Evolutionary conservation across 2,888 invertebrate genomes (phyloP).

Genomic region (Germaria angustata): DNA sequence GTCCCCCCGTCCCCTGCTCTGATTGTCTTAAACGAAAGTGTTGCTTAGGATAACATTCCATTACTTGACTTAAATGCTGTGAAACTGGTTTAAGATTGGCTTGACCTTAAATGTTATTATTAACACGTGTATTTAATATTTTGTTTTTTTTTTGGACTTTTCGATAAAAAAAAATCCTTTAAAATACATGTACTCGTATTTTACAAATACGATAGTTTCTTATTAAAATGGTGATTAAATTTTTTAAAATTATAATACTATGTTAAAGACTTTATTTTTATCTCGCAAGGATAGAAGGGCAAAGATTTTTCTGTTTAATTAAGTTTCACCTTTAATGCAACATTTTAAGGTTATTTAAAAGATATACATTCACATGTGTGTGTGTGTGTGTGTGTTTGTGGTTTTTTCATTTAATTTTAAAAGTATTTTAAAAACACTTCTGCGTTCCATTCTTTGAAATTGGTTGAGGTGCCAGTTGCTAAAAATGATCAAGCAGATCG

Average conservation of each 20-base stretch:
- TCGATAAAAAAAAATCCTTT: neutral
- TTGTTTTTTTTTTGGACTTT: neutral
- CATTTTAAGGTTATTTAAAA: too few species aligned
- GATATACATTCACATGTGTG: too few species aligned
- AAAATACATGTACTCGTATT: neutral
- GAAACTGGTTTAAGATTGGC: conserved; percentile 36
- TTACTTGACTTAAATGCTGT: conserved; percentile 42
- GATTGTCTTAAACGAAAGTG: neutral
- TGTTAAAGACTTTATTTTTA: neutral
- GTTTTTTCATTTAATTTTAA: too few species aligned
- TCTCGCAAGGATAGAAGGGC: neutral
- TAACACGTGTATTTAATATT: conserved; percentile 33
- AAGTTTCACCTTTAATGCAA: neutral
- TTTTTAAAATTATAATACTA: neutral
- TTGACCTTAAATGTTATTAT: conserved; percentile 40
- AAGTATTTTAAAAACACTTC: too few species aligned
- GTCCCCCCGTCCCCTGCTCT: neutral
- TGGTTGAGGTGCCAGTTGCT: too few species aligned
- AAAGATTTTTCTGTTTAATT: neutral
- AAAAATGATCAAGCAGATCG: too few species aligned
- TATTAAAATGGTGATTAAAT: neutral
- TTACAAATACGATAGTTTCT: neutral
- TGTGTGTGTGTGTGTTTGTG: too few species aligned
- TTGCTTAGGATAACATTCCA: too few species aligned
- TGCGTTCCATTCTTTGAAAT: too few species aligned